Evolutionary conservation across 2,797 vertebrate genomes (phyloP).

Genomic region (Coregonus ussuriensis): DNA sequence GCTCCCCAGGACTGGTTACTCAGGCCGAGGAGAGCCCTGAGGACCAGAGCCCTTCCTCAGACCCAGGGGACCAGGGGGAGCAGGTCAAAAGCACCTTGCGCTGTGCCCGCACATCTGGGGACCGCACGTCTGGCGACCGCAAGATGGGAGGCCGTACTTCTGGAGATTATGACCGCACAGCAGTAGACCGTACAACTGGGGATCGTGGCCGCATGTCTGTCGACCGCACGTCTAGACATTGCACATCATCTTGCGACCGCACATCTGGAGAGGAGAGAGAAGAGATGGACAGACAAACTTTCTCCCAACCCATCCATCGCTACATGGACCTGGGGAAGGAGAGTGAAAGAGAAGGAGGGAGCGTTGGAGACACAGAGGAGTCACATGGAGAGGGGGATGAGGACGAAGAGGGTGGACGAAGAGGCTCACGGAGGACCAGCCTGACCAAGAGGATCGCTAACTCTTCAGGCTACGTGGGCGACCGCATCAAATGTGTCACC

Average conservation of each 20-base stretch:
- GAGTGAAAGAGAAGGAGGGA: slow-evolving; percentile 59
- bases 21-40: slow-evolving; percentile 67
- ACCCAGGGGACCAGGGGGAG: slow-evolving; percentile 70
- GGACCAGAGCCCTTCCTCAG: slow-evolving; percentile 67
- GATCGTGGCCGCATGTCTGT: neutral
- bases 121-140: slow-evolving; percentile 69
- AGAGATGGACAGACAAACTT: slow-evolving; percentile 45
- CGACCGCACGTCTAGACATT: neutral
- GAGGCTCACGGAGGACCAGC: slow-evolving; percentile 86
- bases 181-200: neutral
- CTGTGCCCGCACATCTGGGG: slow-evolving; percentile 80
- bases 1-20: slow-evolving; percentile 48
- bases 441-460: slow-evolving; percentile 96
- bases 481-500: slow-evolving; percentile 97
- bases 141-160: neutral
- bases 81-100: slow-evolving; percentile 76
- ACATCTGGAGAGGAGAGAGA: slow-evolving; percentile 68
- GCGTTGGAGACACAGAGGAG: slow-evolving; percentile 71
- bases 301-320: slow-evolving; percentile 28
- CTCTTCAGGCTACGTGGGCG: slow-evolving; percentile 96
- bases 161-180: neutral
- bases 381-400: slow-evolving; percentile 72
- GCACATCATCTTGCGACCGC: slow-evolving; percentile 67
- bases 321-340: slow-evolving; percentile 79
- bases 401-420: slow-evolving; percentile 83